These are phyloP conservation scores for Tetramorium bicarinatum DNA, from an alignment of 2,888 invertebrate species.

Conservation along the genomic window DNA sequence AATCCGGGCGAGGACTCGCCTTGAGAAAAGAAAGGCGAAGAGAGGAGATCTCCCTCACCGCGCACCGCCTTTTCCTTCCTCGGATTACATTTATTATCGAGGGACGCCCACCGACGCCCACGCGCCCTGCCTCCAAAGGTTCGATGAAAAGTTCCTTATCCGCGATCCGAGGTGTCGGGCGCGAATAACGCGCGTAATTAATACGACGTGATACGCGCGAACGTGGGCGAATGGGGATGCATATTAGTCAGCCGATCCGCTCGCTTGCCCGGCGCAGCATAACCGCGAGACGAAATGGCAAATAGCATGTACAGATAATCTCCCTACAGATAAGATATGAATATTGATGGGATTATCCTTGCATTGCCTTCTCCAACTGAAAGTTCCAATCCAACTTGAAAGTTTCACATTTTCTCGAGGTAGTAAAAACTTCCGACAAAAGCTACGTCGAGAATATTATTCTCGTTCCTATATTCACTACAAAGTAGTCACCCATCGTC, in stretches of 20 bases:
- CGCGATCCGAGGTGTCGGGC: conserved; percentile 41
- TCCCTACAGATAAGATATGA: conserved; percentile 17
- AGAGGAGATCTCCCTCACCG: background rate
- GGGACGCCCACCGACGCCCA: conserved; percentile 66
- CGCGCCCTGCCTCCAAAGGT: conserved; percentile 9
- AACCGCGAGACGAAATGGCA: conserved; percentile 23
- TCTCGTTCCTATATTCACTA: background rate
- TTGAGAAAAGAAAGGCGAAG: background rate
- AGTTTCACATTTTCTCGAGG: background rate
- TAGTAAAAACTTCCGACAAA: background rate
- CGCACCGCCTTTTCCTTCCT: conserved; percentile 51
- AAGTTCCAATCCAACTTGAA: background rate
- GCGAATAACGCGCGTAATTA: conserved; percentile 53
- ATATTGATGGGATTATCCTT: conserved; percentile 7
- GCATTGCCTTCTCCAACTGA: background rate
- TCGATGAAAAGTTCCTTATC: conserved; percentile 55
- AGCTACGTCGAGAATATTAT: background rate
- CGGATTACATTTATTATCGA: conserved; percentile 66
- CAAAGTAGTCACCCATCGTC: background rate
- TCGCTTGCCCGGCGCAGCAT: background rate
- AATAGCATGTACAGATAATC: background rate
- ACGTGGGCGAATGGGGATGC: conserved; percentile 41
- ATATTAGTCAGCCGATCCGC: conserved; percentile 26
- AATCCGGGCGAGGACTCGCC: conserved; percentile 48
- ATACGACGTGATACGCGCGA: conserved; percentile 40